phyloP scores from a whole-genome alignment of 1,140 invertebrate genomes.

The Caenorhabditis tropicalis region DNA sequence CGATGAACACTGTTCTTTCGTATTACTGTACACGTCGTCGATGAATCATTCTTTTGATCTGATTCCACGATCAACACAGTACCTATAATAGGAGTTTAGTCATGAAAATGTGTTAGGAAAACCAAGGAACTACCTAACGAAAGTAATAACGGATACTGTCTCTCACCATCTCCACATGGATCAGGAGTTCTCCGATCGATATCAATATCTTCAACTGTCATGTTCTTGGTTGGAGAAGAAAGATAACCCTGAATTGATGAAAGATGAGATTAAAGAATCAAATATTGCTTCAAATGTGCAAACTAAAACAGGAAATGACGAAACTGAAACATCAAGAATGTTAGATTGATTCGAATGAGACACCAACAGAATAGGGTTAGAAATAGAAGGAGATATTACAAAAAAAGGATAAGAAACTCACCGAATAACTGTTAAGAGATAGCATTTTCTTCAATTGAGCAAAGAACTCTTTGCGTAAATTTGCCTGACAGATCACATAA shows the following conservation, averaged over 20 bases:
- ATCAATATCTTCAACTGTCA: slow-evolving; percentile 19
- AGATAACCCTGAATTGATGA: slow-evolving; percentile 1
- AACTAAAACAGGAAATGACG: neutral
- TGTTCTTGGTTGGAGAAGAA: slow-evolving; percentile 21
- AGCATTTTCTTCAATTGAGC: slow-evolving; percentile 28
- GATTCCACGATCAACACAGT: slow-evolving; percentile 36
- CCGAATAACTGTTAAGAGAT: slow-evolving; percentile 3
- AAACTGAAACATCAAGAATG: neutral
- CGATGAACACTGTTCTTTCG: slow-evolving; percentile 23
- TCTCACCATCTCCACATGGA: slow-evolving; percentile 16
- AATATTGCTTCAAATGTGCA: neutral
- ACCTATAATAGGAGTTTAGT: neutral
- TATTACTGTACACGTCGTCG: slow-evolving; percentile 3
- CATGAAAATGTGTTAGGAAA: neutral
- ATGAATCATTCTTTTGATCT: neutral
- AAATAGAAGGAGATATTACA: neutral
- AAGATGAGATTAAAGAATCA: neutral
- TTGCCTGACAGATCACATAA: slow-evolving; percentile 51
- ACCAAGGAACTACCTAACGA: slow-evolving; percentile 40
- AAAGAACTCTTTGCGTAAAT: slow-evolving; percentile 49
- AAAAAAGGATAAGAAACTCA: neutral
- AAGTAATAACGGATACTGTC: slow-evolving; percentile 32
- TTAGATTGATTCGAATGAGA: neutral
- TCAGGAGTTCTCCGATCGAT: slow-evolving; percentile 5
- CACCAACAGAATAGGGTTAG: neutral